phyloP scores from a whole-genome alignment of 2,888 invertebrate species.

The Chloroclystis v-ata region DNA sequence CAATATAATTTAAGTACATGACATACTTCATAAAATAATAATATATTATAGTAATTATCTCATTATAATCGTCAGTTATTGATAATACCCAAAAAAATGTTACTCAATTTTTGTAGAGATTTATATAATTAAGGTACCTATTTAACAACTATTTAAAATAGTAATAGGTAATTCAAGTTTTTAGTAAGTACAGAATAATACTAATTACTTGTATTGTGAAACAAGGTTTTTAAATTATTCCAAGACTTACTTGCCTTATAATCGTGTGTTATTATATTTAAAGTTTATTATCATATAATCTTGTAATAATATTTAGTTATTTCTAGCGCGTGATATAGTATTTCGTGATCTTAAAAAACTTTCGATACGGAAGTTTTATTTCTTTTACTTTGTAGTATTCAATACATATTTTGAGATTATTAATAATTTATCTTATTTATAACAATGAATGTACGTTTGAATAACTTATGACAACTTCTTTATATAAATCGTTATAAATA shows the following conservation, averaged over 20 bases:
- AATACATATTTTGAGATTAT: background rate
- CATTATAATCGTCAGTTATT: background rate
- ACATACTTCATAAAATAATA: too few species aligned
- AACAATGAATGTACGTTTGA: too few species aligned
- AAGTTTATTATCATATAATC: constrained; percentile 25
- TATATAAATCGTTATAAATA: too few species aligned
- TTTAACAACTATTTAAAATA: too few species aligned
- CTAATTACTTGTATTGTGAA: background rate
- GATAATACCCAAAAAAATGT: background rate
- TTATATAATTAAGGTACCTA: background rate
- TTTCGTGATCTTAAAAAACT: constrained; percentile 6
- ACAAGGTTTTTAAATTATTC: constrained; percentile 30
- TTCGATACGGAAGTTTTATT: constrained; percentile 8
- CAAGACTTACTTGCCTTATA: constrained; percentile 72
- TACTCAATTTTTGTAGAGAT: constrained; percentile 21
- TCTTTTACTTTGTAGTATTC: background rate
- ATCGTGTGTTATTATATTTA: constrained; percentile 53
- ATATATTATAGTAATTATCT: too few species aligned
- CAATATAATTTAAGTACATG: too few species aligned
- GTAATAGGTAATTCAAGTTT: too few species aligned
- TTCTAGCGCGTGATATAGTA: constrained; percentile 5
- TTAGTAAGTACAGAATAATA: background rate
- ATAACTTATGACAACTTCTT: too few species aligned
- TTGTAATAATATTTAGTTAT: constrained; percentile 35
- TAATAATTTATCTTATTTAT: too few species aligned